Conservation (phyloP, 2,797 vertebrate genomes). For the Macropodus opercularis region DNA sequence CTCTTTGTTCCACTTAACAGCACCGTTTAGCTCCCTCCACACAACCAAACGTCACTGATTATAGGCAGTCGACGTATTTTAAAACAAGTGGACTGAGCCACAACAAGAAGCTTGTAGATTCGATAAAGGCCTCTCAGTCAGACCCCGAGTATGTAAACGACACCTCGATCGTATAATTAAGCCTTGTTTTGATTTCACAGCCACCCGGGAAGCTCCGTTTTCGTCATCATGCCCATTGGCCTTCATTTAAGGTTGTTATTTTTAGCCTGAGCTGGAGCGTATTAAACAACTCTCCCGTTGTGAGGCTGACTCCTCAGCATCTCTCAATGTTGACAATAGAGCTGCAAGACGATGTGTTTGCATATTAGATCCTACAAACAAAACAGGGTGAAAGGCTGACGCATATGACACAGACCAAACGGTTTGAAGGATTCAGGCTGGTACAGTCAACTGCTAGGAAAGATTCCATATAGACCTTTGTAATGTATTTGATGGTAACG, state of each 20-base stretch:
- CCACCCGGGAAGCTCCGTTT: background rate
- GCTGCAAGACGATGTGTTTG: no score
- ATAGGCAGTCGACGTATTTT: background rate
- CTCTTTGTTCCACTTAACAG: slow-evolving; percentile 1
- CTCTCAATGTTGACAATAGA: no score
- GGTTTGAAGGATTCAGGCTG: no score
- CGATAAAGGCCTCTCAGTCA: background rate
- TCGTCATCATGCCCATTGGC: background rate
- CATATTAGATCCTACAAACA: no score
- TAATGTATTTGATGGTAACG: no score
- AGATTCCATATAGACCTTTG: no score
- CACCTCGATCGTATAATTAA: background rate
- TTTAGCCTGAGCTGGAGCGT: slow-evolving; percentile 10
- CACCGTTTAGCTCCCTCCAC: background rate
- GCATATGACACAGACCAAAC: no score
- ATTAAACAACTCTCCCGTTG: background rate
- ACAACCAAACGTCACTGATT: background rate
- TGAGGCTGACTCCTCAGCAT: slow-evolving; percentile 3
- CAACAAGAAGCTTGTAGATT: background rate
- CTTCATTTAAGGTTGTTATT: slow-evolving; percentile 24
- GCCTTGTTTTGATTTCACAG: slow-evolving; percentile 1
- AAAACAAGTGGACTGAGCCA: background rate
- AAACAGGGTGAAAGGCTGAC: no score
- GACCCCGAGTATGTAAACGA: no score
- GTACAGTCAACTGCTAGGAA: background rate